These are phyloP conservation scores for Ceratitis capitata DNA, from an alignment of 1,140 invertebrate species.

Conservation along the genomic window DNA sequence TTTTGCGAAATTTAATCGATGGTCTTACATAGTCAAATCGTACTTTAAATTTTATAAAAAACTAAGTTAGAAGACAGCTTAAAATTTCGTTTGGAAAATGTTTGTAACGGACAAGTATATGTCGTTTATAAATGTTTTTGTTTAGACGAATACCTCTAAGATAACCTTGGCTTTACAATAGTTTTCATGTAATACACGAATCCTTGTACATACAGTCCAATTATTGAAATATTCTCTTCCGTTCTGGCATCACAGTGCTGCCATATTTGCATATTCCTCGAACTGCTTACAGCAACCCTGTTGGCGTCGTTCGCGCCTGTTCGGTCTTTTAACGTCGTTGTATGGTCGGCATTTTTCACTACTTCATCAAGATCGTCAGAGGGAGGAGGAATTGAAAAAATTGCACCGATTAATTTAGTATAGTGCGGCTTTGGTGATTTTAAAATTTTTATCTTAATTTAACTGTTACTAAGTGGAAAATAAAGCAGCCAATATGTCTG, in stretches of 20 bases:
- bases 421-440: constrained; percentile 17
- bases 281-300: background rate
- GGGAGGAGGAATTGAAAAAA: constrained; percentile 4
- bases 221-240: no score
- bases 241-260: background rate
- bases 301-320: constrained; percentile 28
- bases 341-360: constrained; percentile 28
- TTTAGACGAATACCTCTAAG: no score
- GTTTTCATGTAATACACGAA: no score
- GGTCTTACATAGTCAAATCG: no score
- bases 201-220: no score
- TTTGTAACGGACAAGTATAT: no score
- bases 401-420: background rate
- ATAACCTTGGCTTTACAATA: no score
- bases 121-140: no score
- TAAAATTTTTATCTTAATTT: constrained; percentile 35
- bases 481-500: constrained; percentile 67
- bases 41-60: no score
- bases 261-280: background rate
- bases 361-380: constrained; percentile 1
- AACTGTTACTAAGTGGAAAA: constrained; percentile 41
- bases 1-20: no score
- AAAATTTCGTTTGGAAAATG: no score
- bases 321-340: constrained; percentile 10
- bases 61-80: no score